Percentiles rank a stretch among this genome's conserved stretches.
phyloP scores from a whole-genome alignment of 1,140 invertebrate species.

The Cydia pomonella region DNA sequence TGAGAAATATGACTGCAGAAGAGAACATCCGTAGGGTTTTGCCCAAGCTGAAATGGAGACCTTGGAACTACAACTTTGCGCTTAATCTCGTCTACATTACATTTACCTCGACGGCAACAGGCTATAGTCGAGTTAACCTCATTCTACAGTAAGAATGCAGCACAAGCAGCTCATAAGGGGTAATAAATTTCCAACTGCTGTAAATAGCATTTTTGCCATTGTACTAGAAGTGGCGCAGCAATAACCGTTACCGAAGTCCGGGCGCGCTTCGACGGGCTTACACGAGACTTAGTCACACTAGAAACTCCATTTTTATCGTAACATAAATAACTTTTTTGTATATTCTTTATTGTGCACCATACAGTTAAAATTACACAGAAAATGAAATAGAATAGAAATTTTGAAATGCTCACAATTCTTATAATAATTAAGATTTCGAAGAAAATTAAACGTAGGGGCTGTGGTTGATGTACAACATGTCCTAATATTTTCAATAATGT shows the following conservation, averaged over 20 bases:
- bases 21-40: too few species aligned
- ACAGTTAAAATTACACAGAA: too few species aligned
- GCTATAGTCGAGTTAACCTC: background rate
- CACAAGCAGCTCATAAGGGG: background rate
- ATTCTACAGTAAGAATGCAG: constrained; percentile 2
- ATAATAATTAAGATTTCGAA: too few species aligned
- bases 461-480: too few species aligned
- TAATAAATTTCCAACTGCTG: constrained; percentile 16
- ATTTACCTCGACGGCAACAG: background rate
- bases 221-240: constrained; percentile 10
- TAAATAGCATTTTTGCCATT: constrained; percentile 31
- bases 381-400: too few species aligned
- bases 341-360: too few species aligned
- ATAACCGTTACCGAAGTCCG: constrained; percentile 27
- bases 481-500: too few species aligned
- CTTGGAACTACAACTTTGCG: too few species aligned
- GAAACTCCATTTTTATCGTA: background rate
- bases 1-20: too few species aligned
- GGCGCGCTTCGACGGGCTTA: constrained; percentile 3
- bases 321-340: background rate
- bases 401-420: too few species aligned
- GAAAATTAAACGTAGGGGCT: too few species aligned
- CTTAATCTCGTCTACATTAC: background rate
- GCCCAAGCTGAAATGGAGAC: too few species aligned
- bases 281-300: background rate